Percentiles rank a stretch among this genome's conserved stretches.
Evolutionary conservation across 2,888 invertebrate genomes (phyloP).

Genomic region (Polydrusus tereticollis): DNA sequence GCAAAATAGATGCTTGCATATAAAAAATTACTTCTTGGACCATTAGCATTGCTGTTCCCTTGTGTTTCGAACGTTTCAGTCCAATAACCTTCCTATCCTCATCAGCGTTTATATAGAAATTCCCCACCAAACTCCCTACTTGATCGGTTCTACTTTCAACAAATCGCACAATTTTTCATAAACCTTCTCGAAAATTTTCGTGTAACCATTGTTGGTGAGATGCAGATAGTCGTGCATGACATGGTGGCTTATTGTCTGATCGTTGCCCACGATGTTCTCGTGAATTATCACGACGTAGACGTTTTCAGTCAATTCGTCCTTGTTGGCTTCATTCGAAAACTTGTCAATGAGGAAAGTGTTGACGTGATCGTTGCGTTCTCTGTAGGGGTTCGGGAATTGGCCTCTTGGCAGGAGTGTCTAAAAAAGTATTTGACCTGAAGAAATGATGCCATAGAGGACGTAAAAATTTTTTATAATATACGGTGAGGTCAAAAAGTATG

Average conservation of each 20-base stretch:
- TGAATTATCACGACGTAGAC: slow-evolving; percentile 64
- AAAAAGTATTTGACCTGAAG: no score
- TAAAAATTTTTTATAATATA: slow-evolving; percentile 3
- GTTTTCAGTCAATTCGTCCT: slow-evolving; percentile 61
- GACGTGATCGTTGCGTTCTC: slow-evolving; percentile 73
- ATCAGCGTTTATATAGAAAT: background rate
- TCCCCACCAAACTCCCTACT: slow-evolving; percentile 5
- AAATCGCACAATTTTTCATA: slow-evolving; percentile 66
- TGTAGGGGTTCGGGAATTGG: slow-evolving; percentile 73
- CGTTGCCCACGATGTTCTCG: slow-evolving; percentile 66
- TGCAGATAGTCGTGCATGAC: slow-evolving; percentile 80
- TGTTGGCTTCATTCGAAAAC: slow-evolving; percentile 62
- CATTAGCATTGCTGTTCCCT: no score
- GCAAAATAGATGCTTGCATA: background rate
- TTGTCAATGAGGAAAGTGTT: slow-evolving; percentile 70
- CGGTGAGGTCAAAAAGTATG: no score
- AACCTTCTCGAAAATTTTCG: slow-evolving; percentile 72
- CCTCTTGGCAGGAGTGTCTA: slow-evolving; percentile 78
- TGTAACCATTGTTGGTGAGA: slow-evolving; percentile 75
- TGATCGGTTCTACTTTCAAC: slow-evolving; percentile 49
- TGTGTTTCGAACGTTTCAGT: no score
- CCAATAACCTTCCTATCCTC: no score
- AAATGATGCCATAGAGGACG: no score
- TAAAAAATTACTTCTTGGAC: no score
- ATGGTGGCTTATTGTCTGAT: slow-evolving; percentile 73